Evolutionary conservation across 2,797 vertebrate genomes (phyloP), one percentile per base, ranked within the genome.

Genomic region (Tokudaia muenninki): DNA sequence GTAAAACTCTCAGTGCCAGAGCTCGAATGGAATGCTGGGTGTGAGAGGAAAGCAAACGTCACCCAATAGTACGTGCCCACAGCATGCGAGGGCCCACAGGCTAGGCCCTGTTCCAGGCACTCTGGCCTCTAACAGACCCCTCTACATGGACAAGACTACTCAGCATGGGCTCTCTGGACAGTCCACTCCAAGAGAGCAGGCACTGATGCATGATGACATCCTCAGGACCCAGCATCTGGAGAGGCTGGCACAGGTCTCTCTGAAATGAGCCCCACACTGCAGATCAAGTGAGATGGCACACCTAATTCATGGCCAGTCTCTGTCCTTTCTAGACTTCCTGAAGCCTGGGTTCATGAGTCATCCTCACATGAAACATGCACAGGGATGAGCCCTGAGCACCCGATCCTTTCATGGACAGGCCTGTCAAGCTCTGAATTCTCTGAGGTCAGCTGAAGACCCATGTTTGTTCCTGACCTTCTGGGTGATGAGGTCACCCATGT

Each of bases 11-110:
- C 97, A 99, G 97, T 0, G 99, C 99, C 98, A 99, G 98, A 0
- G 99, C 99, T 97, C 99, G 99, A 98, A 99, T 99, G 1, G 99
- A 99, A 98, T 99, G 99, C 99, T 99, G 95, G 96, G 26, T 22
- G 29, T 13, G 87, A 86, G 21, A 87, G 93, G 37, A 96, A 97
- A 0, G 22, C 9, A 26, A 77, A 65, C 0, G 0, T 97, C 34
- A 95, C 16, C 34, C 77, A 72, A 78, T 1, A 24, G n/a, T 19
- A 37, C 34, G 44, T 6, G 44, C 9, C 34, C 10, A n/a, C 14
- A 47, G 41, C 12, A 26, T 41, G 52, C 70, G 26, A 11, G 29
- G 50, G 44, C 6, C 65, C 11, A 3, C 41, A 24, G 44, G 44
- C 47, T 6, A 4, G 47, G 55, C 13, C n/a, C 55, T 61, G 7